Percentiles rank a stretch among this genome's conserved stretches.
Conservation (phyloP, 2,797 vertebrate species). For the Synanceia verrucosa region DNA sequence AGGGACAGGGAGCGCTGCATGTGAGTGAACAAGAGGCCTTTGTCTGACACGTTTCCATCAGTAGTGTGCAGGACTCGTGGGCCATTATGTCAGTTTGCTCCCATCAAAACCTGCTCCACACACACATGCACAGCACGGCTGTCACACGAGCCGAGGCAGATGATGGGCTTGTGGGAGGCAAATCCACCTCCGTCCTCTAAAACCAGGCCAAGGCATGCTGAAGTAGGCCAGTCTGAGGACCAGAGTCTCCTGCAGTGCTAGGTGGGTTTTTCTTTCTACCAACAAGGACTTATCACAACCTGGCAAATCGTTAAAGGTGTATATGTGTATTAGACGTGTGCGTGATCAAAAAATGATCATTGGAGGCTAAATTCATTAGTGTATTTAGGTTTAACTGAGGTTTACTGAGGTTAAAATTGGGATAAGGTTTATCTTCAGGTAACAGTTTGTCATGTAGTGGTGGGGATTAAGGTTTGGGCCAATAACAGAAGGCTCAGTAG, state of each 20-base stretch:
- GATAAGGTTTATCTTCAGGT: background rate
- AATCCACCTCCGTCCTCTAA: conserved; percentile 69
- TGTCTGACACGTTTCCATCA: conserved; percentile 33
- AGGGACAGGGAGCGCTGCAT: background rate
- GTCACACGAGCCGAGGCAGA: conserved; percentile 67
- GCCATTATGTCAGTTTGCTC: conserved; percentile 52
- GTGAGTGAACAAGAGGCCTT: background rate
- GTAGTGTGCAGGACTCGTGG: conserved; percentile 51
- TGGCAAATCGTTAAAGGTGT: background rate
- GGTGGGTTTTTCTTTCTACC: background rate
- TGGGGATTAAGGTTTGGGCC: background rate
- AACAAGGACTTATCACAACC: conserved; percentile 17
- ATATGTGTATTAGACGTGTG: background rate
- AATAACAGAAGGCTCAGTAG: background rate
- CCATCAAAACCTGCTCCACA: conserved; percentile 57
- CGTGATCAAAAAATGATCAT: background rate
- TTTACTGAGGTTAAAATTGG: background rate
- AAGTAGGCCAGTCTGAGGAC: conserved; percentile 55
- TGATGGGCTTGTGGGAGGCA: conserved; percentile 75
- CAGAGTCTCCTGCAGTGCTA: conserved; percentile 18
- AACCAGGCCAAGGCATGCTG: conserved; percentile 56
- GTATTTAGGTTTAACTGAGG: background rate
- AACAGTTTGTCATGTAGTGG: background rate
- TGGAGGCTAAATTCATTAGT: background rate
- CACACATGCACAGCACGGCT: conserved; percentile 39